These are phyloP conservation scores for Tenthredo amoena DNA, from an alignment of 2,888 invertebrate species.

Conservation along the genomic window DNA sequence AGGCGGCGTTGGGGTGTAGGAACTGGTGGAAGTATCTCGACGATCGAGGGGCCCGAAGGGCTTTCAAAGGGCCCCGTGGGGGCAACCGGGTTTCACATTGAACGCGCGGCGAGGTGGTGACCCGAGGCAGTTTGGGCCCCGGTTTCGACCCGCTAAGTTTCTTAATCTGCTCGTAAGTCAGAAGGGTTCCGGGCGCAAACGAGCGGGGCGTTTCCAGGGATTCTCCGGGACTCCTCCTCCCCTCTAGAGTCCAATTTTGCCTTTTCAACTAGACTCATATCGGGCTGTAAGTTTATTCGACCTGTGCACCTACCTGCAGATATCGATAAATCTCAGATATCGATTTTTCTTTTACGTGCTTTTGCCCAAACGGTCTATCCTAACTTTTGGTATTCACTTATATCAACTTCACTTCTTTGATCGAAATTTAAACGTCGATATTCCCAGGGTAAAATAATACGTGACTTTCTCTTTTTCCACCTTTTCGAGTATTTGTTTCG, in stretches of 20 bases:
- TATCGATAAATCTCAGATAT: not conserved
- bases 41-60: constrained; percentile 52
- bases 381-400: not conserved
- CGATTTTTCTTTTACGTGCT: constrained; percentile 2
- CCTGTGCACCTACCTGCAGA: not conserved
- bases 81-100: constrained; percentile 23
- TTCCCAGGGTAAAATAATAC: not conserved
- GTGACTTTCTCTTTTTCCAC: not conserved
- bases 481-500: not conserved
- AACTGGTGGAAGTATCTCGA: constrained; percentile 33
- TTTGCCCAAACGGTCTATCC: not conserved
- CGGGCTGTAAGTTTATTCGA: constrained; percentile 7
- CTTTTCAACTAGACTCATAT: constrained; percentile 68
- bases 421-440: not conserved
- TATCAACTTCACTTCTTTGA: not conserved
- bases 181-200: constrained; percentile 67
- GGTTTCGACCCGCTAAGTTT: constrained; percentile 60
- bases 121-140: constrained; percentile 50
- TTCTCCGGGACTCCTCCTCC: constrained; percentile 25
- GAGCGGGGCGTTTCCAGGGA: constrained; percentile 66
- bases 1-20: constrained; percentile 28
- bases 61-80: constrained; percentile 33
- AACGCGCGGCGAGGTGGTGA: constrained; percentile 41
- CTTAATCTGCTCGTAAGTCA: constrained; percentile 71
- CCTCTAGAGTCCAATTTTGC: constrained; percentile 68